phyloP scores from a whole-genome alignment of 2,888 invertebrate genomes.

The Chaetogeoica ovagalla region DNA sequence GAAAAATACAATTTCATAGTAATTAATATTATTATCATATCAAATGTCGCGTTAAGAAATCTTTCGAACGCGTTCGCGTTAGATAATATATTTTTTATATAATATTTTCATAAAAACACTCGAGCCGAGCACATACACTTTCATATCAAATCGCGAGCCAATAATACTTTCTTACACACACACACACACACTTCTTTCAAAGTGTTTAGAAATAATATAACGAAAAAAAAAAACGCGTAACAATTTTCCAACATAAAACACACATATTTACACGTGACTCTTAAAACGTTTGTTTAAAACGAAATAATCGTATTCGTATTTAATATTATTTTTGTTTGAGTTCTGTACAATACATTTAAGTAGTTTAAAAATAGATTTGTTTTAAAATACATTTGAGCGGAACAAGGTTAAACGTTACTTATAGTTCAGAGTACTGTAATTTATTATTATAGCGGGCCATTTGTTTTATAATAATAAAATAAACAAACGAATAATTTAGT shows the following conservation, averaged over 20 bases:
- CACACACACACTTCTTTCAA: background rate
- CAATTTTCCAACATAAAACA: no score
- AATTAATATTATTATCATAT: background rate
- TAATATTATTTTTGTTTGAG: no score
- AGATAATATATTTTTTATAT: background rate
- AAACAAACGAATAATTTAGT: no score
- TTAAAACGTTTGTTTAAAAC: no score
- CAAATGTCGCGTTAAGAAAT: background rate
- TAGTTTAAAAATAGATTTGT: no score
- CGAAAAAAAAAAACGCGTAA: no score
- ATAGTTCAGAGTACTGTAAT: no score
- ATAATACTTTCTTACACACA: constrained; percentile 7
- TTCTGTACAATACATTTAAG: no score
- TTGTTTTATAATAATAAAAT: background rate
- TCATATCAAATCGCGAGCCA: background rate
- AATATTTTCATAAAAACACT: constrained; percentile 28
- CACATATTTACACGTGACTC: no score
- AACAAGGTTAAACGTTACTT: no score
- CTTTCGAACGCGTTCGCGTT: constrained; percentile 18
- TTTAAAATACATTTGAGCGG: no score
- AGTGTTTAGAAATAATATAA: background rate
- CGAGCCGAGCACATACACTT: constrained; percentile 1
- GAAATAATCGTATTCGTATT: no score
- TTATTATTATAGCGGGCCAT: background rate
- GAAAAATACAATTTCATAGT: background rate